Percentiles rank a stretch among this genome's conserved stretches.
Conservation (phyloP, 1,140 invertebrate genomes). For the Drosophila paulistorum region DNA sequence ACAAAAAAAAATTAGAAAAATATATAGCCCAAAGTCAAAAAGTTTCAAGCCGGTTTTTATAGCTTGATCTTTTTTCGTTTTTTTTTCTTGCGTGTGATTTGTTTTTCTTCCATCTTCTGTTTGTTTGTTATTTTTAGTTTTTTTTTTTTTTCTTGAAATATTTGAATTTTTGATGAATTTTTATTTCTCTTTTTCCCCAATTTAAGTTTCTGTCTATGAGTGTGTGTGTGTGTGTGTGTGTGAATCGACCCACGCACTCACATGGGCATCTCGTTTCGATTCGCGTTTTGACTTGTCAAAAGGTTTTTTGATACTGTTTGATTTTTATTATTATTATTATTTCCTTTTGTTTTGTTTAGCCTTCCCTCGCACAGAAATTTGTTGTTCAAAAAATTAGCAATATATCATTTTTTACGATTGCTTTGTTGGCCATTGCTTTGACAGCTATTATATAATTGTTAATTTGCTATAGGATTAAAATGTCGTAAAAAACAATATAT, state of each 20-base stretch:
- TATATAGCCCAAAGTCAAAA: constrained; percentile 23
- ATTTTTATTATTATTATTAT: constrained; percentile 12
- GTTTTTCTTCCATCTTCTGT: constrained; percentile 20
- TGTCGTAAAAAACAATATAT: background rate
- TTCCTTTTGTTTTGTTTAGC: background rate
- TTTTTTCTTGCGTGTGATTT: constrained; percentile 1
- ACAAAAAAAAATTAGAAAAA: constrained; percentile 7
- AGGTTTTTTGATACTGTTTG: constrained; percentile 16
- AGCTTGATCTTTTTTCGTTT: constrained; percentile 1
- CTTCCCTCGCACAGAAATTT: constrained; percentile 4
- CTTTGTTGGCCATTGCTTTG: background rate
- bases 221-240: background rate
- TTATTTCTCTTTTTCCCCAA: constrained; percentile 1
- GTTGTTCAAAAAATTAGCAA: constrained; percentile 13
- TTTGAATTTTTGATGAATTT: constrained; percentile 14
- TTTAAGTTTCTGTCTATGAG: too few relatives aligned
- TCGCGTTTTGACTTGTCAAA: constrained; percentile 21
- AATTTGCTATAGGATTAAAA: constrained; percentile 12
- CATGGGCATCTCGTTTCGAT: constrained; percentile 9
- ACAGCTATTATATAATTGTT: constrained; percentile 21
- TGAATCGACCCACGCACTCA: constrained; percentile 8
- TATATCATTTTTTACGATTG: constrained; percentile 16
- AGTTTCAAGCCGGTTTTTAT: constrained; percentile 20
- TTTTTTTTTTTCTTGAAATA: constrained; percentile 5
- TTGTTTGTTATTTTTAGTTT: constrained; percentile 10